A percentile compares a stretch with the other conserved stretches of the same genome.
Conservation (phyloP, 2,113 vertebrate genomes). For the Choloepus hoffmanni region DNA sequence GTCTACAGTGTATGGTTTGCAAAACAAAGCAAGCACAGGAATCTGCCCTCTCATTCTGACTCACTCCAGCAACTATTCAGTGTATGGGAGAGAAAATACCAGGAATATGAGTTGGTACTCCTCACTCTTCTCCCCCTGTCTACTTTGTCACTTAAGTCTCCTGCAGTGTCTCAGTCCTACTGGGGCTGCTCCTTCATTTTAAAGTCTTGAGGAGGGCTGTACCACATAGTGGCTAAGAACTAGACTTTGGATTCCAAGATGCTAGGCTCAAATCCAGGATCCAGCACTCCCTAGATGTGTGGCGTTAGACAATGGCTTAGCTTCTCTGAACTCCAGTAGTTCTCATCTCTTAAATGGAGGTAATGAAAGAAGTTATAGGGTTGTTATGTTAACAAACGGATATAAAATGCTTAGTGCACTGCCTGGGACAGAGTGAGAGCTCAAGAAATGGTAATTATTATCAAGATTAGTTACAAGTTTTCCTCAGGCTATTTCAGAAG, state of each 20-base stretch:
- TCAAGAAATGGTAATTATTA: neutral
- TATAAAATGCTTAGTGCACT: neutral
- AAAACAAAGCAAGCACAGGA: slow-evolving; percentile 46
- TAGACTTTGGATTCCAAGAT: neutral
- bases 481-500: neutral
- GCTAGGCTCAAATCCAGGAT: neutral
- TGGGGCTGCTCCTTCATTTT: neutral
- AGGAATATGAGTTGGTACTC: neutral
- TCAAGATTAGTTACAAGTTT: neutral
- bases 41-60: slow-evolving; percentile 71
- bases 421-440: neutral
- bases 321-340: slow-evolving; percentile 5
- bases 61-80: neutral
- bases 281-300: neutral
- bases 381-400: slow-evolving; percentile 3
- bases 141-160: neutral
- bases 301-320: neutral
- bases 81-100: neutral
- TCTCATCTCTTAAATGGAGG: neutral
- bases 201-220: neutral
- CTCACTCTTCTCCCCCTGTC: neutral
- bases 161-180: fast-evolving
- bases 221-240: neutral
- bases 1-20: slow-evolving; percentile 37
- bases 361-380: neutral